These are phyloP conservation scores for Epinotia ramella DNA, from an alignment of 2,888 invertebrate genomes.

Conservation along the genomic window DNA sequence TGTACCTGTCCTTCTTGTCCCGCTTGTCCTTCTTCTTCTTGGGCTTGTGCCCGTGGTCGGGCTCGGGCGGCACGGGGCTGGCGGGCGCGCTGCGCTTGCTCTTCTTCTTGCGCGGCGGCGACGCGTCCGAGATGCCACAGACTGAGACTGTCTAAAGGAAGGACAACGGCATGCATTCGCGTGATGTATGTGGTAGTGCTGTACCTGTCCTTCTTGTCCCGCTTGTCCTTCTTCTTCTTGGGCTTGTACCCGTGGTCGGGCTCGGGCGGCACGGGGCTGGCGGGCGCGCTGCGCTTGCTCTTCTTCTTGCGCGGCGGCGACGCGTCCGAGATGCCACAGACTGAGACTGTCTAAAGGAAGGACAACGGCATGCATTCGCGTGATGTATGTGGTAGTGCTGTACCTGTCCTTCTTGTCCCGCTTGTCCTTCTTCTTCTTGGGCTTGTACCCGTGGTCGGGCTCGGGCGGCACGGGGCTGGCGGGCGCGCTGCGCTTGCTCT, in stretches of 20 bases:
- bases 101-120: constrained; percentile 72
- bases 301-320: constrained; percentile 74
- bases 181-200: too few relatives aligned
- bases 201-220: constrained; percentile 68
- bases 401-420: constrained; percentile 70
- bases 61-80: constrained; percentile 64
- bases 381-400: too few relatives aligned
- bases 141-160: too few relatives aligned
- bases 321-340: too few relatives aligned
- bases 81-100: constrained; percentile 76
- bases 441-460: constrained; percentile 65
- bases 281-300: constrained; percentile 76
- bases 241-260: constrained; percentile 67
- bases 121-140: too few relatives aligned
- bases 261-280: constrained; percentile 64
- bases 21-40: constrained; percentile 83
- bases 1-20: constrained; percentile 66
- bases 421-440: constrained; percentile 83
- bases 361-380: too few relatives aligned
- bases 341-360: too few relatives aligned
- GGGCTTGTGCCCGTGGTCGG: constrained; percentile 66
- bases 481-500: constrained; percentile 73
- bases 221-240: constrained; percentile 83
- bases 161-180: too few relatives aligned
- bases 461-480: constrained; percentile 65